Evolutionary conservation across 2,113 vertebrate species (phyloP), one percentile per base, ranked within the genome.

Genomic region (Notarius lentiginosus): DNA sequence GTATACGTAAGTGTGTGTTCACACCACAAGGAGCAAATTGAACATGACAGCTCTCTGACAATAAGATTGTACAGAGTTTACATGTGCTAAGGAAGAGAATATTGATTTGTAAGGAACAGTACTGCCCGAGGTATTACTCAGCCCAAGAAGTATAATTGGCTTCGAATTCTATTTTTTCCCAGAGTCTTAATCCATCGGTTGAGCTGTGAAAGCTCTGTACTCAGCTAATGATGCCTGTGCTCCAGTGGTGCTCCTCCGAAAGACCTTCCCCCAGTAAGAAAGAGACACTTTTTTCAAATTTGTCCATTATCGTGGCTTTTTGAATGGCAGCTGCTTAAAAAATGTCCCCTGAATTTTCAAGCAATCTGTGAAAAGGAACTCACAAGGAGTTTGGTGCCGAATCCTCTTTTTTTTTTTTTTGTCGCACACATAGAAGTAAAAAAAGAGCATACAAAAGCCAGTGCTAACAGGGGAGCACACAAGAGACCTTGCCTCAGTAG

Each of bases 51-150:
- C 77, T 89, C 60, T 56, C 49, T 55, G n/a, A 56, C 79, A 81
- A 87, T 87, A 73, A 56, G 61, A 80, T 84, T 87, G 65, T 47
- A 89, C 77, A 77, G 34, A 53, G 70, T 79, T 85, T 89, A 83
- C 83, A 85, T 22, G 79, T 87, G 61, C n/a, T 83, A 58, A 85
- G 72, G 70, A n/a, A 85, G 72, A 41, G 4, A 53, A 75, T 83
- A 88, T 88, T 88, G 84, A 88, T 82, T 88, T 27, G 27, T 75
- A 77, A 68, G 18, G 81, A 84, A 60, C 58, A 15, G 63, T 15
- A 72, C 61, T 30, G 56, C 47, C 80, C 15, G 1, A 60, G 53
- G 63, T 82, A 77, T 70, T 61, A 30, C 70, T 77, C 70, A 84
- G 68, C 34, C 56, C 6, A 7, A 68, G 51, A 81, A 47, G 68